Evolutionary conservation across 2,888 invertebrate genomes (phyloP), one percentile per base, ranked within the genome.

Genomic region (Nezara viridula): DNA sequence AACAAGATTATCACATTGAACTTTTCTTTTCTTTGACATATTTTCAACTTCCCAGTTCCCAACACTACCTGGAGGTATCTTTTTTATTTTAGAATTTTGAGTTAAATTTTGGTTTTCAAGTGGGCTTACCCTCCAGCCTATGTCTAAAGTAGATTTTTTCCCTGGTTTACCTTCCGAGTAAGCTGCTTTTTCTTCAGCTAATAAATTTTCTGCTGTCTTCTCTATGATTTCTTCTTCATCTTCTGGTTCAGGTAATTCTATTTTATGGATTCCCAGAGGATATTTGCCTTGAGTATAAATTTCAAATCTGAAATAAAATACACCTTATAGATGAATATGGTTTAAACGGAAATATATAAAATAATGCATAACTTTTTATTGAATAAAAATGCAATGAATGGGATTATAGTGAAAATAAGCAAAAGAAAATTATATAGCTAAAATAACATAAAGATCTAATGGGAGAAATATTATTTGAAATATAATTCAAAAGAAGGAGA

Each of bases 261-360:
- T 92, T 90, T 93, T 93, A 90, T 94, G 94, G 2, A 95, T 93
- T 2, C 95, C 95, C 21, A 96, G 92, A 0, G 97, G 97, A 93
- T 96, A 97, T 89, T 94, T 93, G 14, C 96, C 95, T 32, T 50
- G 55, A 52, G 85, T 52, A 52, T 77, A 90, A 24, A 86, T 87
- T 66, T 89, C 60, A 88, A 60, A 90, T 47, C 90, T 90, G 88
- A 85, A 90, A 90, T 40, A 3, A 81, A 81, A 55, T 55, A 55
- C 1, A 55, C 55, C 52, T 24, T 55, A 12, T 4, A 55, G 10
- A 55, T 6, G 24, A 10, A 52, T 52, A 52, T 10, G 5, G 24
- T 7, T 52, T 52, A 24, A 24, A 6, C 24, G 9, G 7, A 24
- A 52, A n/a, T 27, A 27, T 12, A 60, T 60, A 27, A 27, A 60